Conservation (phyloP, 2,113 vertebrate genomes). For the Emydocephalus ijimae region DNA sequence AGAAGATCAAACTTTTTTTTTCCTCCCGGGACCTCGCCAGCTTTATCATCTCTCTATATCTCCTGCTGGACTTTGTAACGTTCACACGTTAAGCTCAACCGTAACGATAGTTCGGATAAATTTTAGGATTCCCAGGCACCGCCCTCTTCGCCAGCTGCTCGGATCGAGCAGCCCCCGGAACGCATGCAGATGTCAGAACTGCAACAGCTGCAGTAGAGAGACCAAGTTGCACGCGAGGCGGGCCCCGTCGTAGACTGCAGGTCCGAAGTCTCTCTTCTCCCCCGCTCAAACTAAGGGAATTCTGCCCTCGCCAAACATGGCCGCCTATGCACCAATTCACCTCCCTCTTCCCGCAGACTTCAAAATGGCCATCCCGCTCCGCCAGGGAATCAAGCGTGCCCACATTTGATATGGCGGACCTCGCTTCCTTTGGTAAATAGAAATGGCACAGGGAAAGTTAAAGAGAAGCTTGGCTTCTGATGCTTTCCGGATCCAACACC, state of each 20-base stretch:
- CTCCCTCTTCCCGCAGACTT: neutral
- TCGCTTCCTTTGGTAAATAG: neutral
- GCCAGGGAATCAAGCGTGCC: neutral
- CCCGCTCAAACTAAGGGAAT: fast-evolving
- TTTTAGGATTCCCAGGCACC: neutral
- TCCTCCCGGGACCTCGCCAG: neutral
- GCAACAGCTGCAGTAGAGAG: neutral
- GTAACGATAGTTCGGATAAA: neutral
- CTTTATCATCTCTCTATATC: neutral
- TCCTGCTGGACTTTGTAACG: neutral
- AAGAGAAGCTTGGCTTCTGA: neutral
- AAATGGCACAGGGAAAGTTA: neutral
- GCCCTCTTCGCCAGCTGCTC: neutral
- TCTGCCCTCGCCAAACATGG: constrained; percentile 17
- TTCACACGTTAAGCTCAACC: neutral
- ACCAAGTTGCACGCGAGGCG: neutral
- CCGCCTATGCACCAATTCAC: fast-evolving
- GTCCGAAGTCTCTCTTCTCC: neutral
- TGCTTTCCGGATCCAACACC: neutral
- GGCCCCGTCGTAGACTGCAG: neutral
- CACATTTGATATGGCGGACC: neutral
- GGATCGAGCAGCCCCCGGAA: neutral
- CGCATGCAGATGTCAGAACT: neutral
- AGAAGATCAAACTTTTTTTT: neutral
- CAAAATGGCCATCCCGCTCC: neutral